Evolutionary conservation across 2,888 invertebrate species (phyloP), one percentile per base, ranked within the genome.

Genomic region (Cantharis lateralis): DNA sequence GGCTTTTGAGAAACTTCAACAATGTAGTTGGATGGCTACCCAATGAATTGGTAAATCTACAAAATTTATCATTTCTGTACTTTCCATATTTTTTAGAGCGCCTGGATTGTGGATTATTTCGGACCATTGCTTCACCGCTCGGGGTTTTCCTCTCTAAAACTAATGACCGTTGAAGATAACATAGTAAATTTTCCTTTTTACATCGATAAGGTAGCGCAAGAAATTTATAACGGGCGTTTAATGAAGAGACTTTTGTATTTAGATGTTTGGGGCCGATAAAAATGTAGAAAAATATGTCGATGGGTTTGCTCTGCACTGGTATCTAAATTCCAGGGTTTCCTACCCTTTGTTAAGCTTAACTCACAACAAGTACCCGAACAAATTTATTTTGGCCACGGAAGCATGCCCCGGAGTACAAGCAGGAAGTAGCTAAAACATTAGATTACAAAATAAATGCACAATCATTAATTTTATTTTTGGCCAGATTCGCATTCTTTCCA

Each of bases 11-110:
- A 13, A 79, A 64, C n/a, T 71, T 69, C 9, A 95, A 96, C 85
- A 95, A 95, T 87, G 91, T 93, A 10, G 89, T 97, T 87, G 95
- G 94, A 15, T 96, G 95, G 94, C 91, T 91, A 3, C 91, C 95
- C 0, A 82, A 85, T 13, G 88, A 91, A 68, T 72, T 78, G 79
- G 81, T 81, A 69, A 26, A 64, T 2, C 48, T n/a, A 15, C 1
- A 15, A 63, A 71, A 11, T 3, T 16, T 7, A 11, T 61, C n/a
- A 28, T n/a, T 7, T n/a, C 9, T 24, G 71, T 20, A 66, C 9
- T 18, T 18, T 24, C 4, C 5, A 11, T 13, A n/a, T 20, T 62
- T 10, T 72, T 76, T 89, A 94, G 90, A 90, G 92, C 24, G 89
- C 91, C 71, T 97, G 94, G 92, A 88, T 96, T 1, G 90, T 89